Conservation (phyloP, 2,797 vertebrate genomes). For the Poeciliopsis paucimaculata region DNA sequence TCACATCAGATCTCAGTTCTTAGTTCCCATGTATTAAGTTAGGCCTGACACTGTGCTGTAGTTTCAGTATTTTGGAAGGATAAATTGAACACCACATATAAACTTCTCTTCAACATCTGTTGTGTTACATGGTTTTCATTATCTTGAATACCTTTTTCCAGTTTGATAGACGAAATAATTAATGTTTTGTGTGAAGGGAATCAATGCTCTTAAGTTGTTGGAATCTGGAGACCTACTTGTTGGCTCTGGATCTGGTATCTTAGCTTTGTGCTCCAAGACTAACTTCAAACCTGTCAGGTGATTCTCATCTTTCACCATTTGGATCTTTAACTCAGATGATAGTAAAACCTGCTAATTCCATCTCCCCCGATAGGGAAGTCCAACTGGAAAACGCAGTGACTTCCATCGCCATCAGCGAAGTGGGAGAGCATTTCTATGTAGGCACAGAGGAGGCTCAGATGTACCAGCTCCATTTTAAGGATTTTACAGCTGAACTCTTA, state of each 20-base stretch:
- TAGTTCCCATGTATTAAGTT: not conserved
- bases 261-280: conserved; percentile 83
- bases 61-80: not conserved
- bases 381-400: conserved; percentile 86
- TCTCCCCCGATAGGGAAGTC: conserved; percentile 74
- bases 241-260: conserved; percentile 85
- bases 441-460: conserved; percentile 88
- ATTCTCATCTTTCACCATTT: conserved; percentile 53
- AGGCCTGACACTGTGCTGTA: not conserved
- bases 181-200: conserved; percentile 78
- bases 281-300: conserved; percentile 87
- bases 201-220: conserved; percentile 81
- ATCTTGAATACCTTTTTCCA: not conserved
- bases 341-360: not conserved
- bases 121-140: not conserved
- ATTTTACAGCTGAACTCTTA: conserved; percentile 87
- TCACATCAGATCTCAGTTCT: not conserved
- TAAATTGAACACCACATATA: not conserved
- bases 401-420: conserved; percentile 83
- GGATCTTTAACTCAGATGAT: not conserved
- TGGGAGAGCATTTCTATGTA: conserved; percentile 86
- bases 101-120: not conserved
- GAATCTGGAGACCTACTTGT: conserved; percentile 84
- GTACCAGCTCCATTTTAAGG: conserved; percentile 76
- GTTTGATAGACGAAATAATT: not conserved